Percentiles rank a stretch among this genome's conserved stretches.
phyloP scores from a whole-genome alignment of 2,113 vertebrate species.

The Melanerpes aurifrons region DNA sequence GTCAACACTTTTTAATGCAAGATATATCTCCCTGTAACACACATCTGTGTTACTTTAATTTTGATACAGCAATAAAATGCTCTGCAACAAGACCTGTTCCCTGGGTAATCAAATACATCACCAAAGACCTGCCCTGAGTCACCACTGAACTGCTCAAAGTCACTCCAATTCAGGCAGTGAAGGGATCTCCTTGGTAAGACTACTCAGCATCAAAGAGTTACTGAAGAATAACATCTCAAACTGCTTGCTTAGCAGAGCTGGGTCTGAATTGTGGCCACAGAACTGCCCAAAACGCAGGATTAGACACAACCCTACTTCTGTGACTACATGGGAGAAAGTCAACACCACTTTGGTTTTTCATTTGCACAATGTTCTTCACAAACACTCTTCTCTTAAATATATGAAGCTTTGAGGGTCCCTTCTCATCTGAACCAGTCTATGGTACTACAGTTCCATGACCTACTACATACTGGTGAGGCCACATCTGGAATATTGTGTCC shows the following conservation, averaged over 20 bases:
- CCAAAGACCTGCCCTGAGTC: neutral
- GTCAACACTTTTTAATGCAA: accelerated
- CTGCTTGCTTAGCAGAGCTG: neutral
- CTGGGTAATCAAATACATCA: accelerated
- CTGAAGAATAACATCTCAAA: accelerated
- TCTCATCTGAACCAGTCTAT: too few species aligned
- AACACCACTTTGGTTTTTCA: neutral
- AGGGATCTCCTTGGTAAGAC: neutral
- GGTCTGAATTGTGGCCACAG: neutral
- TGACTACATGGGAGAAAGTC: neutral
- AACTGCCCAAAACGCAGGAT: neutral
- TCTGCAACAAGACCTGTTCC: neutral
- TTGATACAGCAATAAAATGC: neutral
- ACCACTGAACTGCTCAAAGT: neutral
- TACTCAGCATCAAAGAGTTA: neutral
- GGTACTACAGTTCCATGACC: too few species aligned
- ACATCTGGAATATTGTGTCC: too few species aligned
- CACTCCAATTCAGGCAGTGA: accelerated
- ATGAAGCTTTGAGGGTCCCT: neutral
- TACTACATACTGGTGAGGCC: neutral
- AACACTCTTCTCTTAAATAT: neutral
- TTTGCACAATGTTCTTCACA: neutral
- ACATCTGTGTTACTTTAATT: neutral
- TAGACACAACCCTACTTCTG: too few species aligned
- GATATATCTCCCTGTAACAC: neutral